phyloP scores from a whole-genome alignment of 2,113 vertebrate genomes.

The Misgurnus anguillicaudatus region DNA sequence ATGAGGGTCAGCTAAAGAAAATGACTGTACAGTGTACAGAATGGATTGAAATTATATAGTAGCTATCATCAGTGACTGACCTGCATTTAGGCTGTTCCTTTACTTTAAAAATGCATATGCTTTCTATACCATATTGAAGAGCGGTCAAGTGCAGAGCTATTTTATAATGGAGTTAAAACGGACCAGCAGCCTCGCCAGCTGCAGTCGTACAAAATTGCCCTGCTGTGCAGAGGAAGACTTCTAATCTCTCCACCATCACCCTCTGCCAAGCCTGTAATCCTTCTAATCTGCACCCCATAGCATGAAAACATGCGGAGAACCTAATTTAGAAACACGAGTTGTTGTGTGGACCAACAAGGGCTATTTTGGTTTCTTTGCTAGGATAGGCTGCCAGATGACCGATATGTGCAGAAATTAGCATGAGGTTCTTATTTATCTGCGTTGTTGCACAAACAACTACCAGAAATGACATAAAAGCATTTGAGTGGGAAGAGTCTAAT shows the following conservation, averaged over 20 bases:
- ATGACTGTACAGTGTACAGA: background rate
- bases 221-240: constrained; percentile 75
- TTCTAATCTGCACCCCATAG: constrained; percentile 41
- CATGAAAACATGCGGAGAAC: constrained; percentile 57
- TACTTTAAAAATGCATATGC: background rate
- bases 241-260: constrained; percentile 63
- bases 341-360: constrained; percentile 73
- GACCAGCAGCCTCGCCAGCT: background rate
- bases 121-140: background rate
- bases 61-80: background rate
- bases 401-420: constrained; percentile 9
- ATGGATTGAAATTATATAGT: background rate
- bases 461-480: constrained; percentile 24
- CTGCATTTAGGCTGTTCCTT: background rate
- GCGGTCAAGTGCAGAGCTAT: background rate
- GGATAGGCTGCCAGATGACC: constrained; percentile 12
- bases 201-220: constrained; percentile 78
- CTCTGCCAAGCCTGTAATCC: constrained; percentile 51
- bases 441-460: constrained; percentile 47
- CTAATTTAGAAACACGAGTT: constrained; percentile 80
- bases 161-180: background rate
- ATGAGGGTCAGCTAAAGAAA: too few relatives aligned
- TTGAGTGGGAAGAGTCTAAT: background rate
- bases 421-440: constrained; percentile 44
- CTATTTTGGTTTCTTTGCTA: constrained; percentile 69